A percentile compares a stretch with the other conserved stretches of the same genome.
These are phyloP conservation scores for Microplitis manilae DNA, from an alignment of 2,888 invertebrate species.

Conservation along the genomic window DNA sequence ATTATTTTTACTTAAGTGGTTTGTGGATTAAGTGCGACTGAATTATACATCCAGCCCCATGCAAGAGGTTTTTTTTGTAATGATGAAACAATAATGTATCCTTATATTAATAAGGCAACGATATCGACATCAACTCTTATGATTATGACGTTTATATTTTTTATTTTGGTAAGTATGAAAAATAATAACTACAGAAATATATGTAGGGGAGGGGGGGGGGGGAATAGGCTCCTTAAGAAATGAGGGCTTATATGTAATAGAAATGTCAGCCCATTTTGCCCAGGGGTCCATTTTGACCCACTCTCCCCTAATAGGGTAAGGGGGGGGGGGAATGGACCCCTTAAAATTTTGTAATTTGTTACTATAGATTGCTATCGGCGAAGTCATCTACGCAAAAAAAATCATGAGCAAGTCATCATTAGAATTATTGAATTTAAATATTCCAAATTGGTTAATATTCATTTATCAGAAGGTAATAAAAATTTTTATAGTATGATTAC, in stretches of 20 bases:
- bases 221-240: no score
- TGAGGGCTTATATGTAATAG: no score
- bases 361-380: slow-evolving; percentile 80
- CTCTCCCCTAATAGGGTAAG: no score
- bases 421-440: slow-evolving; percentile 75
- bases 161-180: neutral
- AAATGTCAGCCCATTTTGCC: no score
- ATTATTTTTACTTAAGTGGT: neutral
- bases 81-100: slow-evolving; percentile 92
- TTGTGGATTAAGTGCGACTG: neutral
- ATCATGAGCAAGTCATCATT: slow-evolving; percentile 59
- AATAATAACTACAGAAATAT: no score
- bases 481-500: no score
- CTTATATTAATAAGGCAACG: slow-evolving; percentile 76
- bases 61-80: slow-evolving; percentile 95
- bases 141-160: neutral
- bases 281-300: no score
- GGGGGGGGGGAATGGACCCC: no score
- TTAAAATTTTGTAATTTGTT: slow-evolving; percentile 11
- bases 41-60: slow-evolving; percentile 74
- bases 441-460: slow-evolving; percentile 83
- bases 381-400: slow-evolving; percentile 76
- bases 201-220: no score
- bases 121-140: neutral
- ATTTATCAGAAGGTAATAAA: slow-evolving; percentile 75